Evolutionary conservation across 2,113 vertebrate genomes (phyloP).

Genomic region (Tyrannus savana): DNA sequence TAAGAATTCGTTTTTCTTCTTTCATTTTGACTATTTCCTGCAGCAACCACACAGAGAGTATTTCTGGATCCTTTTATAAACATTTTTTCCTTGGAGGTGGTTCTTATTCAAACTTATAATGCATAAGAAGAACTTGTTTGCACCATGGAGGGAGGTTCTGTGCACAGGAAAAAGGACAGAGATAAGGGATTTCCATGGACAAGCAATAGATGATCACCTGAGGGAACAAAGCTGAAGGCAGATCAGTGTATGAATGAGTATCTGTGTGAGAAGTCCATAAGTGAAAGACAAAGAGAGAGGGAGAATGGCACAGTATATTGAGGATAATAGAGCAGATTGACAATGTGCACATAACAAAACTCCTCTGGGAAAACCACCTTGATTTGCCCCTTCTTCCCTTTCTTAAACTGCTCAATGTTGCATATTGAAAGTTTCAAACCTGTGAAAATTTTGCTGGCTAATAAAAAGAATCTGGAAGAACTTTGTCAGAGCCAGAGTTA

Average conservation of each 20-base stretch:
- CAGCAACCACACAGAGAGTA: background rate
- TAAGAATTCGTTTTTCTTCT: background rate
- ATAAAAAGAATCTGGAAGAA: background rate
- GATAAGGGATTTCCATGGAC: background rate
- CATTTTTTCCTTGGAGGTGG: background rate
- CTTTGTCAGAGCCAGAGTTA: background rate
- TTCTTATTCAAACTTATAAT: background rate
- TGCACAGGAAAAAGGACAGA: background rate
- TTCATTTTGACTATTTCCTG: background rate
- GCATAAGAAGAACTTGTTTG: background rate
- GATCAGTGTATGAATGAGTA: background rate
- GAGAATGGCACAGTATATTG: background rate
- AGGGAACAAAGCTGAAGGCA: background rate
- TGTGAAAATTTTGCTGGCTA: background rate
- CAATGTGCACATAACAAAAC: background rate
- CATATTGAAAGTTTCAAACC: background rate
- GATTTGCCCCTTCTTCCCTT: background rate
- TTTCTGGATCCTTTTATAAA: background rate
- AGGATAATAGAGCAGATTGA: background rate
- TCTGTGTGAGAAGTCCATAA: background rate
- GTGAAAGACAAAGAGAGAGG: background rate
- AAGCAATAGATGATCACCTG: background rate
- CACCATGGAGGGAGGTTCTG: background rate
- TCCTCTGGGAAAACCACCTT: background rate
- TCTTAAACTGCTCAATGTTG: background rate